Percentiles rank a stretch among this genome's conserved stretches.
phyloP scores from a whole-genome alignment of 2,113 vertebrate genomes.

The Dendropsophus ebraccatus region DNA sequence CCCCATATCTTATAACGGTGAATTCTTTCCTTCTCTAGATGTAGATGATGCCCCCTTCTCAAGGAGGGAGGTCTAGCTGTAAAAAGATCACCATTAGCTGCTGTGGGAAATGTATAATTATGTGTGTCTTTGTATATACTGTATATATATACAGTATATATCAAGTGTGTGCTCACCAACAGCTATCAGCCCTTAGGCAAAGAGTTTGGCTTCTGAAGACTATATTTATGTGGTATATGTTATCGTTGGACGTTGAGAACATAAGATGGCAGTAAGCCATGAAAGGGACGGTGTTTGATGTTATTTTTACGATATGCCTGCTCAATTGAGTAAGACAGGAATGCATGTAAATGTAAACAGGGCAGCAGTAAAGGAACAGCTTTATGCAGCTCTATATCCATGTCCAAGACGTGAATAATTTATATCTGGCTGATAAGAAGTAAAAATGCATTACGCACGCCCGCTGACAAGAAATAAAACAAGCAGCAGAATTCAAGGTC shows the following conservation, averaged over 20 bases:
- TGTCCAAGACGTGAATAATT: slow-evolving; percentile 23
- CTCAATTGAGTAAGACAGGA: slow-evolving; percentile 22
- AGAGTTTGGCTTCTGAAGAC: too few relatives aligned
- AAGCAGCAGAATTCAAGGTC: slow-evolving; percentile 1
- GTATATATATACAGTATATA: too few relatives aligned
- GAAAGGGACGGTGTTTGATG: not conserved
- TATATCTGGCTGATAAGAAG: not conserved
- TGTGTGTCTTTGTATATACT: too few relatives aligned
- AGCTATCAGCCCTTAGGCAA: too few relatives aligned
- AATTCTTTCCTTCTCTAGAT: too few relatives aligned
- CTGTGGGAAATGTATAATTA: too few relatives aligned
- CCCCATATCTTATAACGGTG: too few relatives aligned
- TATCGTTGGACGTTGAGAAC: not conserved
- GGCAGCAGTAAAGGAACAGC: slow-evolving; percentile 1
- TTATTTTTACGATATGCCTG: slow-evolving; percentile 18
- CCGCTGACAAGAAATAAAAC: not conserved
- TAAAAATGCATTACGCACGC: not conserved
- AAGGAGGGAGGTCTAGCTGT: too few relatives aligned
- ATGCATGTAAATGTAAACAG: slow-evolving; percentile 34
- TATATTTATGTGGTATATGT: not conserved
- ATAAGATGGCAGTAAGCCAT: slow-evolving; percentile 20
- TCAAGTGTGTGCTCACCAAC: too few relatives aligned
- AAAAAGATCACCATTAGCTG: too few relatives aligned
- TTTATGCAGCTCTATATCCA: not conserved
- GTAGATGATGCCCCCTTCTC: too few relatives aligned